A percentile compares a stretch with the other conserved stretches of the same genome.
These are phyloP conservation scores for Cataglyphis rosenhaueri DNA, from an alignment of 2,888 invertebrate species.

Conservation along the genomic window DNA sequence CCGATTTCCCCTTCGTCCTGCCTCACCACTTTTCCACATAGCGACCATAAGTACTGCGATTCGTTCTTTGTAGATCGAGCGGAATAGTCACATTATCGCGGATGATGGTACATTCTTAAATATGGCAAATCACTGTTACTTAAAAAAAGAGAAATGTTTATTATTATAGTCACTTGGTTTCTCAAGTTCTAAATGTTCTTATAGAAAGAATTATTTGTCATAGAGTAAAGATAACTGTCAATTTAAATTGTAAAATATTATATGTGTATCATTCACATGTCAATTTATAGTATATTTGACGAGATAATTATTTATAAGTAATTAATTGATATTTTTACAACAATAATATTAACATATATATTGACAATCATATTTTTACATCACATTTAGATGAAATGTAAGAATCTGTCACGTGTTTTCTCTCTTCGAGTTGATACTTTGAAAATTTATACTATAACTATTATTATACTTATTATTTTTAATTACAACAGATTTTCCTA, in stretches of 20 bases:
- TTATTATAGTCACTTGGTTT: not conserved
- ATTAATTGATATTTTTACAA: not conserved
- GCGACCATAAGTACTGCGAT: constrained; percentile 79
- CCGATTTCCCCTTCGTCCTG: constrained; percentile 81
- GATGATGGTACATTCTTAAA: constrained; percentile 19
- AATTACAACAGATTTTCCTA: constrained; percentile 9
- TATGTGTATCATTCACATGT: not conserved
- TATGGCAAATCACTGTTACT: not conserved
- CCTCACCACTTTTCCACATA: constrained; percentile 83
- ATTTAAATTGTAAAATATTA: not conserved
- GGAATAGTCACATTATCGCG: constrained; percentile 75
- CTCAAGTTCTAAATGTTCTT: not conserved
- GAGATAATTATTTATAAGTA: not conserved
- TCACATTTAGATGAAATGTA: not conserved
- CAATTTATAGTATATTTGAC: not conserved
- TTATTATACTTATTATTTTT: constrained; percentile 4
- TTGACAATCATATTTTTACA: not conserved
- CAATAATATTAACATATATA: not conserved
- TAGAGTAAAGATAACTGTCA: not conserved
- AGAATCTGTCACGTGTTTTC: not conserved
- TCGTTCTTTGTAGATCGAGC: constrained; percentile 75
- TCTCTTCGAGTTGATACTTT: not conserved
- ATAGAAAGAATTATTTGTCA: not conserved
- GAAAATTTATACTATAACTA: not conserved
- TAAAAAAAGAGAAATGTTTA: not conserved